Conservation (phyloP, 2,797 vertebrate species). For the Sebastes matsubarae region DNA sequence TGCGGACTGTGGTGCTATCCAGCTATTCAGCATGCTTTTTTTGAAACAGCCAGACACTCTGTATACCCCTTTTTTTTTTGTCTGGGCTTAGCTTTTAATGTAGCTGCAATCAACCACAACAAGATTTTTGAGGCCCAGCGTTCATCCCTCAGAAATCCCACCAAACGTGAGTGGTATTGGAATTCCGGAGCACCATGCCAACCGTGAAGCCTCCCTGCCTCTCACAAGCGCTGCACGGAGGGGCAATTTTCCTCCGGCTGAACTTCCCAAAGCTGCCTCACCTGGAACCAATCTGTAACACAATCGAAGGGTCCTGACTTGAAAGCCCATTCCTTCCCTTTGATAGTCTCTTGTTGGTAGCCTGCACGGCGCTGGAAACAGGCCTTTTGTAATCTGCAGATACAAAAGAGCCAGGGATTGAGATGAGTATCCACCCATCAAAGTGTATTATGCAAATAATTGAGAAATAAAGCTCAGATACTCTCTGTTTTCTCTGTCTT, state of each 20-base stretch:
- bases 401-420: conserved; percentile 79
- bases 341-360: conserved; percentile 86
- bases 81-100: conserved; percentile 81
- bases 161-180: conserved; percentile 84
- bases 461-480: conserved; percentile 83
- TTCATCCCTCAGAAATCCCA: conserved; percentile 85
- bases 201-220: conserved; percentile 84
- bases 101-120: conserved; percentile 86
- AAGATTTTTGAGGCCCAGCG: conserved; percentile 83
- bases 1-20: conserved; percentile 63
- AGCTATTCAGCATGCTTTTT: conserved; percentile 54
- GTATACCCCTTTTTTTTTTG: conserved; percentile 55
- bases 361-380: conserved; percentile 78
- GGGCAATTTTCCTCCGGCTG: conserved; percentile 86
- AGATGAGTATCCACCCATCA: conserved; percentile 82
- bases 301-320: conserved; percentile 86
- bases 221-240: conserved; percentile 78
- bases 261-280: conserved; percentile 87
- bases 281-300: conserved; percentile 92
- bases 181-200: conserved; percentile 86
- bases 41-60: conserved; percentile 70
- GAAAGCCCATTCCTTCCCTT: conserved; percentile 87
- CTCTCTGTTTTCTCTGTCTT: conserved; percentile 47
- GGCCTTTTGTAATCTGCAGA: conserved; percentile 80
- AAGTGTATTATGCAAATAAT: conserved; percentile 82